A percentile compares a stretch with the other conserved stretches of the same genome.
Evolutionary conservation across 2,113 vertebrate genomes (phyloP).

Genomic region (Panurus biarmicus): DNA sequence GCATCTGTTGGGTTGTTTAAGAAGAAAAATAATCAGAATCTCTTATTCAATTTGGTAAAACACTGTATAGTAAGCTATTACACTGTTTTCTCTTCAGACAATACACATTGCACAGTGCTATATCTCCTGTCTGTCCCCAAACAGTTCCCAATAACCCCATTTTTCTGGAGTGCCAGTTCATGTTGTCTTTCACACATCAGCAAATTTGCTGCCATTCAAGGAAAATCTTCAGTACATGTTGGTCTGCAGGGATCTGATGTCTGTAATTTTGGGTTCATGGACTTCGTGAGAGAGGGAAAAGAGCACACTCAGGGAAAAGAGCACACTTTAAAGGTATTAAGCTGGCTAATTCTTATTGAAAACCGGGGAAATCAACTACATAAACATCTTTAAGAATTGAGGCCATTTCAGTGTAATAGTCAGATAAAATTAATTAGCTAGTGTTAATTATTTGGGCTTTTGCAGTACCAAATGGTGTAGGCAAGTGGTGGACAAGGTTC

Average conservation of each 20-base stretch:
- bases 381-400: not conserved
- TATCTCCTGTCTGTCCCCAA: not conserved
- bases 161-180: not conserved
- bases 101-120: accelerated
- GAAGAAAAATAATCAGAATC: not conserved
- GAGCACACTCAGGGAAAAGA: not conserved
- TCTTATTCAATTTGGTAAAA: not conserved
- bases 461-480: not conserved
- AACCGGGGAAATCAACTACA: not conserved
- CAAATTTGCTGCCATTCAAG: not conserved
- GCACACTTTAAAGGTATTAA: not conserved
- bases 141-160: not conserved
- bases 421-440: not conserved
- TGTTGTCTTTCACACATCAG: not conserved
- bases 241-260: not conserved
- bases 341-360: not conserved
- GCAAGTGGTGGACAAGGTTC: not conserved
- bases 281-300: not conserved
- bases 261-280: not conserved
- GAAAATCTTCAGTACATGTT: not conserved
- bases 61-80: not conserved
- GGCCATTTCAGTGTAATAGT: not conserved
- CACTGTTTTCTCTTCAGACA: not conserved
- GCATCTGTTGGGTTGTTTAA: not conserved
- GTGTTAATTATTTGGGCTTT: not conserved